phyloP scores from a whole-genome alignment of 2,888 invertebrate genomes.

The Morinoia aosen region DNA sequence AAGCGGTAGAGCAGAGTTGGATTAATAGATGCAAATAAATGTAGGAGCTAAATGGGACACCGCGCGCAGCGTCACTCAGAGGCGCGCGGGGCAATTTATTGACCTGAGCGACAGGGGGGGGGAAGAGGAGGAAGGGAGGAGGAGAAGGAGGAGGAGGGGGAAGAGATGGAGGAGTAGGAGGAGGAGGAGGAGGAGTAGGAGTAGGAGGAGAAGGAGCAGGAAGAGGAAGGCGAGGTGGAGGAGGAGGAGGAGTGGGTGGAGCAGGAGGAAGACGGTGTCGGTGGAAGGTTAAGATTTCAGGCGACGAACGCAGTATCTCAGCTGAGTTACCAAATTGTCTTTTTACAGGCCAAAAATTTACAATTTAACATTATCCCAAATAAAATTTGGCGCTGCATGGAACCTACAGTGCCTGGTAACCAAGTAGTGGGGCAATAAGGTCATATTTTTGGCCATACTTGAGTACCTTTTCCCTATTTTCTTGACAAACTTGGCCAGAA shows the following conservation, averaged over 20 bases:
- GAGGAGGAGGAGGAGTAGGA: background rate
- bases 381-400: no score
- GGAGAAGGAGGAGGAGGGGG: background rate
- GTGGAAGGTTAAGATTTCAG: background rate
- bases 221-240: background rate
- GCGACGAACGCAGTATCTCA: no score
- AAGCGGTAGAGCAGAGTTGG: background rate
- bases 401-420: no score
- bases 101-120: background rate
- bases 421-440: no score
- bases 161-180: no score
- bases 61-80: background rate
- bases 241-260: background rate
- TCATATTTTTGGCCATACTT: no score
- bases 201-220: background rate
- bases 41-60: conserved; percentile 47
- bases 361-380: no score
- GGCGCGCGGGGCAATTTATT: conserved; percentile 34
- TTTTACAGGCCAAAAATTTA: no score
- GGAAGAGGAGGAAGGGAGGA: background rate
- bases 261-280: background rate
- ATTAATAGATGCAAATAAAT: conserved; percentile 51
- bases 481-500: no score
- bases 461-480: no score
- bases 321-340: no score